Conservation (phyloP, 2,888 invertebrate species). For the Apodemia mormo region DNA sequence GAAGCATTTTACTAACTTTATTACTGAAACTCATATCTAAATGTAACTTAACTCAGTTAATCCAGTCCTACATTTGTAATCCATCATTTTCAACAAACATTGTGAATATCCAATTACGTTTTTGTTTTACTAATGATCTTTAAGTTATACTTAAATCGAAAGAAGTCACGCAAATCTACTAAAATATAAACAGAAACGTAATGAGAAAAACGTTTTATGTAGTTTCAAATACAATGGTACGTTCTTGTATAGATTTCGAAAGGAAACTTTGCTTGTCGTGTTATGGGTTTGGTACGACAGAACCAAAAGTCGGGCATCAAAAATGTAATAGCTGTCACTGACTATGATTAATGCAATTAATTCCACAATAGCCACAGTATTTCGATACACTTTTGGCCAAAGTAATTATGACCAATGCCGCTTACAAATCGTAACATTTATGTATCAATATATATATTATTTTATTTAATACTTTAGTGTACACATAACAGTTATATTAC, state of each 20-base stretch:
- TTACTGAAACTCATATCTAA: too few species aligned
- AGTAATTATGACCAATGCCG: slow-evolving; percentile 34
- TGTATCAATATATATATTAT: too few species aligned
- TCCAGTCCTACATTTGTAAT: neutral
- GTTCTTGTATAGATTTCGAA: slow-evolving; percentile 62
- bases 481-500: too few species aligned
- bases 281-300: slow-evolving; percentile 46
- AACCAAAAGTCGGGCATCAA: slow-evolving; percentile 79
- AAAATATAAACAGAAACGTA: neutral
- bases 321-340: slow-evolving; percentile 81
- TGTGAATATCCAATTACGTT: neutral
- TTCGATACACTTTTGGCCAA: slow-evolving; percentile 55
- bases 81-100: neutral
- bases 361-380: slow-evolving; percentile 70
- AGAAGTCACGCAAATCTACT: slow-evolving; percentile 3
- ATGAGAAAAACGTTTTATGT: slow-evolving; percentile 3
- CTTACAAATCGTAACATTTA: too few species aligned
- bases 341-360: slow-evolving; percentile 80
- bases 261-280: slow-evolving; percentile 54
- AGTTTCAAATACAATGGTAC: neutral
- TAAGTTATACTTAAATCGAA: neutral
- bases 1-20: too few species aligned
- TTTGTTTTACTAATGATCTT: slow-evolving; percentile 3
- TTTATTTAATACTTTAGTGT: too few species aligned
- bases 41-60: neutral